phyloP scores from a whole-genome alignment of 2,113 vertebrate genomes.

The Papio anubis region DNA sequence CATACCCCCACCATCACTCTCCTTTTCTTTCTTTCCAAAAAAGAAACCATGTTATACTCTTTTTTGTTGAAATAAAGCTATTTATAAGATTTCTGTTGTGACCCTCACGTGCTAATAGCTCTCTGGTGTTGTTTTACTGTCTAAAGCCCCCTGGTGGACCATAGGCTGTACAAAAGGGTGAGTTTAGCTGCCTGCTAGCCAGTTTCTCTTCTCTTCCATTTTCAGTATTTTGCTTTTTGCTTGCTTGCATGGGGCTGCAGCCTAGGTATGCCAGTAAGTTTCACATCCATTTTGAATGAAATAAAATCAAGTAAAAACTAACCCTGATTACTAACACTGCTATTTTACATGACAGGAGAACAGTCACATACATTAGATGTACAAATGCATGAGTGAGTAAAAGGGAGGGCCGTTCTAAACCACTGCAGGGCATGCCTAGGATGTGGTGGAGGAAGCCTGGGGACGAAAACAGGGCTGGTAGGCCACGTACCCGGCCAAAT shows the following conservation, averaged over 20 bases:
- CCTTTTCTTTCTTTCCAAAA: slow-evolving; percentile 75
- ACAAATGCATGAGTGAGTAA: slow-evolving; percentile 82
- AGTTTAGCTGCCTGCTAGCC: slow-evolving; percentile 98
- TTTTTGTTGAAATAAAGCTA: slow-evolving; percentile 75
- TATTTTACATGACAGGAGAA: slow-evolving; percentile 75
- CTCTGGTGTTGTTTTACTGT: slow-evolving; percentile 99
- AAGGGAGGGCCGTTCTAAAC: slow-evolving; percentile 56
- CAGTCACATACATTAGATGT: slow-evolving; percentile 75
- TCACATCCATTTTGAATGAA: slow-evolving; percentile 86
- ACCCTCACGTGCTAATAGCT: slow-evolving; percentile 96
- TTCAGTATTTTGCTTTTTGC: slow-evolving; percentile 92
- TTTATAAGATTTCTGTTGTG: slow-evolving; percentile 80
- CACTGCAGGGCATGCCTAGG: slow-evolving; percentile 83
- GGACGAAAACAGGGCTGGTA: not conserved
- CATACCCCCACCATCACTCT: slow-evolving; percentile 51
- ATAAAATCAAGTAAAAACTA: slow-evolving; percentile 81
- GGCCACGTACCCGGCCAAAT: not conserved
- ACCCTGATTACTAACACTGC: slow-evolving; percentile 87
- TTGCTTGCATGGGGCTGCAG: slow-evolving; percentile 99
- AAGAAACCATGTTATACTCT: slow-evolving; percentile 65
- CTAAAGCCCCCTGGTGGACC: slow-evolving; percentile 99
- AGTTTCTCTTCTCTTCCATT: slow-evolving; percentile 87
- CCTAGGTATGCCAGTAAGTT: slow-evolving; percentile 85
- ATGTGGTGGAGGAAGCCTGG: slow-evolving; percentile 39
- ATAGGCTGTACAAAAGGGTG: slow-evolving; percentile 99